phyloP scores from a whole-genome alignment of 2,797 vertebrate genomes.

The Helicolenus hilgendorfi region DNA sequence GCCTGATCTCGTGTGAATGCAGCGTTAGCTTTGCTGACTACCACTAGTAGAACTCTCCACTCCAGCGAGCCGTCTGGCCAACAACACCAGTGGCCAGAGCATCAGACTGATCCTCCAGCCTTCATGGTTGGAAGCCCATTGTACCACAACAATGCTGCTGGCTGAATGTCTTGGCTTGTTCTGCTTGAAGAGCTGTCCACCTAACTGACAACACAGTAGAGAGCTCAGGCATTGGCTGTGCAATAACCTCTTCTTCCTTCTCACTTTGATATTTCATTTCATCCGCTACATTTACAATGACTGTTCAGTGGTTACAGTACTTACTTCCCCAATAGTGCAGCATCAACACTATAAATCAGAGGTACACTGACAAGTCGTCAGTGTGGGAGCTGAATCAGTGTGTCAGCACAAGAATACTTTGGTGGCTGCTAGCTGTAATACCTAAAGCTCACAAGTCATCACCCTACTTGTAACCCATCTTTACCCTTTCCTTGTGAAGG shows the following conservation, averaged over 20 bases:
- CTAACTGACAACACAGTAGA: neutral
- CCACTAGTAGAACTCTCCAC: too few relatives aligned
- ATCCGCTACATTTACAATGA: neutral
- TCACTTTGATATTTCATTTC: constrained; percentile 10
- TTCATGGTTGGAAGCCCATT: constrained; percentile 19
- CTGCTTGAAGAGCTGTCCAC: constrained; percentile 15
- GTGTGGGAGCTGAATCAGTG: neutral
- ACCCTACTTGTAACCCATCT: neutral
- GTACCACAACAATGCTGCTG: constrained; percentile 28
- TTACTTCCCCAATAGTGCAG: neutral
- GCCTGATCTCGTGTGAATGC: too few relatives aligned
- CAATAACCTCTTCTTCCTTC: neutral
- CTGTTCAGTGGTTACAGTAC: neutral
- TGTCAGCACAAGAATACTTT: neutral
- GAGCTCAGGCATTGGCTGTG: neutral
- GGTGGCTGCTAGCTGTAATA: neutral
- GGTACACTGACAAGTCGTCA: neutral
- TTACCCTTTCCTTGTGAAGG: neutral
- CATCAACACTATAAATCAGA: neutral
- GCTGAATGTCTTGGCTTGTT: constrained; percentile 16
- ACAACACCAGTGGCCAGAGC: constrained; percentile 8
- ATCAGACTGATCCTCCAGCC: constrained; percentile 10
- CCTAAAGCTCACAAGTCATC: neutral
- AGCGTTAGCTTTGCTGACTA: too few relatives aligned
- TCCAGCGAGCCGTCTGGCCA: too few relatives aligned